Conservation (phyloP, 2,797 vertebrate genomes). For the Micromesistius poutassou region DNA sequence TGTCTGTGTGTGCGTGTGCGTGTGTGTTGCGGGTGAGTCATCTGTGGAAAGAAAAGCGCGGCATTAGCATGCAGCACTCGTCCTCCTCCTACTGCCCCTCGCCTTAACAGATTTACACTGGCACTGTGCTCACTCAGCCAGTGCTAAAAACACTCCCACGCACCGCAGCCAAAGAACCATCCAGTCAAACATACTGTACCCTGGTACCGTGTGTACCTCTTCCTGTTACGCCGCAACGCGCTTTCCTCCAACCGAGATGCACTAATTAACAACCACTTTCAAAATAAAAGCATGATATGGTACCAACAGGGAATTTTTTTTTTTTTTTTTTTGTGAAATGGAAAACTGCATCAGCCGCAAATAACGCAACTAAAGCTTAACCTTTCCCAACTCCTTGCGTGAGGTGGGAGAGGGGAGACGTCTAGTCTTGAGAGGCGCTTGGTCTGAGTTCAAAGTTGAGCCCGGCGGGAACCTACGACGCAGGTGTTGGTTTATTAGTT, state of each 20-base stretch:
- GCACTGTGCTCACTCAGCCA: constrained; percentile 57
- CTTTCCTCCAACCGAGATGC: constrained; percentile 14
- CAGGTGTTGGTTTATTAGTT: background rate
- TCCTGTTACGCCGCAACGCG: constrained; percentile 20
- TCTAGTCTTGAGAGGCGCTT: background rate
- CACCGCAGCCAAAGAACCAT: constrained; percentile 52
- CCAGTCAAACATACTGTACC: constrained; percentile 41
- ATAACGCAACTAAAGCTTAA: background rate
- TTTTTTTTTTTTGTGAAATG: too few relatives aligned
- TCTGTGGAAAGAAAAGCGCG: constrained; percentile 67
- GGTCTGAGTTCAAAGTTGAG: background rate
- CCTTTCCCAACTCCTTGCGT: background rate
- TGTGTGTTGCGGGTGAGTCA: constrained; percentile 71
- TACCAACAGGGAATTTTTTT: background rate
- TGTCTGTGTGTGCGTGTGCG: constrained; percentile 28
- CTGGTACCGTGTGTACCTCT: constrained; percentile 3
- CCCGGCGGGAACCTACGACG: background rate
- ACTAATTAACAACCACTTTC: background rate
- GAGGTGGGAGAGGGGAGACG: background rate
- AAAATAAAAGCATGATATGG: background rate
- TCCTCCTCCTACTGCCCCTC: constrained; percentile 66
- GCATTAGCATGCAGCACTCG: constrained; percentile 75
- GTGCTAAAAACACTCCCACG: constrained; percentile 53
- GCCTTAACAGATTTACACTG: constrained; percentile 72
- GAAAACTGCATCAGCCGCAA: background rate